phyloP scores from a whole-genome alignment of 2,113 vertebrate species.

The Bubo blakistoni region DNA sequence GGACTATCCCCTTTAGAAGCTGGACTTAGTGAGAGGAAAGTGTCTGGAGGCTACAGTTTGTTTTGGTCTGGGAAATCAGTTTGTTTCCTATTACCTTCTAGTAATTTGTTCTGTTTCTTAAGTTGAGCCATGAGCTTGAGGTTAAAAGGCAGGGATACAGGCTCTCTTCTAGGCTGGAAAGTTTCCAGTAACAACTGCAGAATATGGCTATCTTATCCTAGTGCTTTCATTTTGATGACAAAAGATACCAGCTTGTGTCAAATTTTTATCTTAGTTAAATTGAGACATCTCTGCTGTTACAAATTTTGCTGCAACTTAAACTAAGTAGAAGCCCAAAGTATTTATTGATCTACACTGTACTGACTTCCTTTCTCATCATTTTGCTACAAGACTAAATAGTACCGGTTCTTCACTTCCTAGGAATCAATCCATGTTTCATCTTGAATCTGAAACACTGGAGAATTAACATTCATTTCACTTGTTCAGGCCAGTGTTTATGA shows the following conservation, averaged over 20 bases:
- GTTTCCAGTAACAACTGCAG: background rate
- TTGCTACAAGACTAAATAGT: background rate
- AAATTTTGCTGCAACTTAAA: background rate
- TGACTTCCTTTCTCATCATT: background rate
- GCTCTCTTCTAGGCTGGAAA: background rate
- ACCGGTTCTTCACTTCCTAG: background rate
- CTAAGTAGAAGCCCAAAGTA: background rate
- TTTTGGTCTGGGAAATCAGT: conserved; percentile 31
- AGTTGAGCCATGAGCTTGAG: background rate
- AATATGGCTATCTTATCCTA: background rate
- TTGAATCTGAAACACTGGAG: background rate
- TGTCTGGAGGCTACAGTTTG: background rate
- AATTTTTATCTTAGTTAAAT: background rate
- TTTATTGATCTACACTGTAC: background rate
- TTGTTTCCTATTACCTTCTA: conserved; percentile 30
- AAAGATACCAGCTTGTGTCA: background rate
- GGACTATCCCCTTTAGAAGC: background rate
- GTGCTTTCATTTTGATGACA: background rate
- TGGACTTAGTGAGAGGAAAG: background rate
- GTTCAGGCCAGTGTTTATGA: background rate
- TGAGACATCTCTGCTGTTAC: background rate
- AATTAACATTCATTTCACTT: background rate
- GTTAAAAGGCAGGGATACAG: conserved; percentile 1
- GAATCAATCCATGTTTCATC: background rate
- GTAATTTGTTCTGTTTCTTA: conserved; percentile 35